These are phyloP conservation scores for Rhynchotus rufescens DNA, from an alignment of 2,797 vertebrate species.

Conservation along the genomic window DNA sequence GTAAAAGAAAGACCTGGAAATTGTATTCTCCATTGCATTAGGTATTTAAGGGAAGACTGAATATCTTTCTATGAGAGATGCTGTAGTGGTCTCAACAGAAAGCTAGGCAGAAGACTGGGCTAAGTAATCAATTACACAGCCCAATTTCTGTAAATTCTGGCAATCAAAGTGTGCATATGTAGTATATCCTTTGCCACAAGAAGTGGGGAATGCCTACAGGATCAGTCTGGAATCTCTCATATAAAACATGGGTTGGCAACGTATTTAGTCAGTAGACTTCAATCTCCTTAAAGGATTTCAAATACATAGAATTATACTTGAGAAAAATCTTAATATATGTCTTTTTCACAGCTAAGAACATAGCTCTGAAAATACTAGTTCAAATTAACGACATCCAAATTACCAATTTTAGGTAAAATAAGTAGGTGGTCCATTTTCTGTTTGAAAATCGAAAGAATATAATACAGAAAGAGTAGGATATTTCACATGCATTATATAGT, in stretches of 20 bases:
- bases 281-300: neutral
- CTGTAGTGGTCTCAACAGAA: neutral
- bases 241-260: neutral
- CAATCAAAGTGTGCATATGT: neutral
- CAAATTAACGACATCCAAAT: neutral
- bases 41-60: neutral
- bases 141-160: neutral
- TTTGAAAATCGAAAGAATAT: conserved; percentile 14
- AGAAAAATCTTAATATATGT: neutral
- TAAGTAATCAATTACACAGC: neutral
- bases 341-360: neutral
- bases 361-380: neutral
- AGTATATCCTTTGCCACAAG: neutral
- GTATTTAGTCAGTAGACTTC: neutral
- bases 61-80: neutral
- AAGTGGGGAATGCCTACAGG: neutral
- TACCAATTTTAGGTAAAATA: neutral
- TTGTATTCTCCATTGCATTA: neutral
- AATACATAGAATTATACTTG: neutral
- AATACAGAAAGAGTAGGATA: neutral
- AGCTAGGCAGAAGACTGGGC: neutral
- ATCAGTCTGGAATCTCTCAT: neutral
- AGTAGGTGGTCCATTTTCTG: neutral
- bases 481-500: neutral
- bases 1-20: neutral